A percentile compares a stretch with the other conserved stretches of the same genome.
phyloP scores from a whole-genome alignment of 2,888 invertebrate species.

The Xanthia icteritia region DNA sequence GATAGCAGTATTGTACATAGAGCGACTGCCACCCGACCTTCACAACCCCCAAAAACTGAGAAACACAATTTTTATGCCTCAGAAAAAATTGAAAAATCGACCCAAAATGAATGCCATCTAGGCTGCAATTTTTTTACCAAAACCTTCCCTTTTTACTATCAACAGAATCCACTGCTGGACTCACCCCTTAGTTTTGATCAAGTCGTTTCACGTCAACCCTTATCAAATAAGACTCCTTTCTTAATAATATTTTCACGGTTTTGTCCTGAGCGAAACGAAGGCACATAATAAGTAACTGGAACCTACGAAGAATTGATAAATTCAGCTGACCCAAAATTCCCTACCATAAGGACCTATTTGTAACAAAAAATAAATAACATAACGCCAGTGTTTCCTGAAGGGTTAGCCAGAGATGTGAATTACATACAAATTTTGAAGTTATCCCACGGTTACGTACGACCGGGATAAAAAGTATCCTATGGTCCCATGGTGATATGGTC shows the following conservation, averaged over 20 bases:
- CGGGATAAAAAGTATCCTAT: not conserved
- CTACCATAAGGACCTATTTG: not conserved
- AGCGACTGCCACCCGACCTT: too few relatives aligned
- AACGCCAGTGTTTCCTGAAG: not conserved
- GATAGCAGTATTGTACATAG: too few relatives aligned
- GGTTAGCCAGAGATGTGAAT: not conserved
- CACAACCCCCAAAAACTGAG: not conserved
- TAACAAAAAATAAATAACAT: not conserved
- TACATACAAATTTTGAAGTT: not conserved
- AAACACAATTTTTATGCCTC: not conserved
- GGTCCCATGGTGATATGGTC: not conserved
- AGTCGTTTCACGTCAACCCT: constrained; percentile 55
- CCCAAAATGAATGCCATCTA: not conserved
- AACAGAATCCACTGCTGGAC: constrained; percentile 31
- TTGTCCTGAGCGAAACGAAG: constrained; percentile 37
- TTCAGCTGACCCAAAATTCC: not conserved
- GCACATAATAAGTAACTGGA: constrained; percentile 33
- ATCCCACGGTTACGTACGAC: not conserved
- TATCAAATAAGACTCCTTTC: constrained; percentile 41
- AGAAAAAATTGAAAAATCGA: not conserved
- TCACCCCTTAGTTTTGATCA: constrained; percentile 42
- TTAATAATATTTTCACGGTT: constrained; percentile 50
- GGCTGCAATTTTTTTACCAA: not conserved
- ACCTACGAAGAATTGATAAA: constrained; percentile 5
- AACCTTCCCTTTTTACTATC: constrained; percentile 16